Base-by-base conservation (phyloP, 35 echinoderm and acorn worm species). In the Anneissia japonica region DNA sequence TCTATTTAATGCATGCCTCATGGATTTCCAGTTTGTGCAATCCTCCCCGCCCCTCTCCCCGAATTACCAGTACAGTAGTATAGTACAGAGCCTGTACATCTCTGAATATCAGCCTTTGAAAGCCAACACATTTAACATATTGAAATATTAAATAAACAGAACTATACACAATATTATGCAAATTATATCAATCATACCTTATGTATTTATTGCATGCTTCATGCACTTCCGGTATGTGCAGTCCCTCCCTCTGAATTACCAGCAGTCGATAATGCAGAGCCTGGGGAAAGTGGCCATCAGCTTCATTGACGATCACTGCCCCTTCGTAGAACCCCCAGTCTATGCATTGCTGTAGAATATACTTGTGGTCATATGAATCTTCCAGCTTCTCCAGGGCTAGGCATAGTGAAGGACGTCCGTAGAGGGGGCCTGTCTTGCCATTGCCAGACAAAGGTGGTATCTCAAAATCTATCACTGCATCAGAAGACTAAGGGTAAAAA, bases 291-390 rank as follows among this genome's bases (percentile, higher is more conserved):
- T 87, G 73, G 23, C 21, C 23, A 32, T 87, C 90, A 10, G 83
- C 31, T 37, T 87, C 79, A 81, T 79, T 81, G 36, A 91, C 23
- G 26, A 87, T 78, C 19, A 72, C 90, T 30, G 78, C 90, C 3
- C 78, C 85, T 0, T 35, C 26, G 84, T 84, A 91, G 17, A 81
- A 37, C 32, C 82, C 23, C 31, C 74, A 84, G 35, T 93, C 91
- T 30, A 43, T 30, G 75, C 91, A 93, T 16, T 46, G 35, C 11
- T 81, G 41, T 17, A 93, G 77, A 30, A 93, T 77, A 11, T 51
- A 43, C 46, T 73, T 33, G 32, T 86, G 77, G 35, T 89, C 36
- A 36, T 89, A 93, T 76, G 81, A 73, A 56, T 30, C 46, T 16
- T 35, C 21, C 55, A 93, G 83, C n/a, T 88, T 36, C 11, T 89